These are phyloP conservation scores for Agrotis segetum DNA, from an alignment of 2,888 invertebrate genomes.

Conservation along the genomic window DNA sequence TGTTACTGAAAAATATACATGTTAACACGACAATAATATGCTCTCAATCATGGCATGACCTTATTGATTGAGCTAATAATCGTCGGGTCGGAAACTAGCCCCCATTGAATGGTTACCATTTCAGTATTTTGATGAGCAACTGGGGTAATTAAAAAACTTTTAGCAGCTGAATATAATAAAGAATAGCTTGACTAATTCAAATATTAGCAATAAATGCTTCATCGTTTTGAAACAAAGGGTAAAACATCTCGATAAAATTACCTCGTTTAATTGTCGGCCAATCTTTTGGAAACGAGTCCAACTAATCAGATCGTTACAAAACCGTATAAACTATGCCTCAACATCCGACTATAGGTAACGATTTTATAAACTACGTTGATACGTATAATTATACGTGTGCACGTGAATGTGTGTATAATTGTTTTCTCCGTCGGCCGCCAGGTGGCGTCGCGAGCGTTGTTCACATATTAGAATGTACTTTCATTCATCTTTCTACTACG, in stretches of 20 bases:
- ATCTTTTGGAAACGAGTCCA: too few relatives aligned
- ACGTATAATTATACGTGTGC: conserved; percentile 23
- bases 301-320: neutral
- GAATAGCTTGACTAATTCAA: too few relatives aligned
- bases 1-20: neutral
- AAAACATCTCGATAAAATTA: too few relatives aligned
- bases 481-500: conserved; percentile 73
- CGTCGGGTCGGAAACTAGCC: too few relatives aligned
- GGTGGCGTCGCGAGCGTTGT: conserved; percentile 51
- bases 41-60: neutral
- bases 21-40: neutral
- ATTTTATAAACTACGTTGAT: conserved; percentile 12
- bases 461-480: conserved; percentile 72
- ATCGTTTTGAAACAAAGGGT: too few relatives aligned
- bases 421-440: conserved; percentile 57
- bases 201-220: too few relatives aligned
- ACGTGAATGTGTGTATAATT: conserved; percentile 48
- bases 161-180: too few relatives aligned
- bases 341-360: conserved; percentile 23
- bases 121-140: too few relatives aligned
- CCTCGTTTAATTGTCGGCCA: too few relatives aligned
- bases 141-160: too few relatives aligned
- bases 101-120: too few relatives aligned
- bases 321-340: conserved; percentile 10
- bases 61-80: neutral